These are phyloP conservation scores for Vultur gryphus DNA, from an alignment of 2,797 vertebrate species.

Conservation along the genomic window DNA sequence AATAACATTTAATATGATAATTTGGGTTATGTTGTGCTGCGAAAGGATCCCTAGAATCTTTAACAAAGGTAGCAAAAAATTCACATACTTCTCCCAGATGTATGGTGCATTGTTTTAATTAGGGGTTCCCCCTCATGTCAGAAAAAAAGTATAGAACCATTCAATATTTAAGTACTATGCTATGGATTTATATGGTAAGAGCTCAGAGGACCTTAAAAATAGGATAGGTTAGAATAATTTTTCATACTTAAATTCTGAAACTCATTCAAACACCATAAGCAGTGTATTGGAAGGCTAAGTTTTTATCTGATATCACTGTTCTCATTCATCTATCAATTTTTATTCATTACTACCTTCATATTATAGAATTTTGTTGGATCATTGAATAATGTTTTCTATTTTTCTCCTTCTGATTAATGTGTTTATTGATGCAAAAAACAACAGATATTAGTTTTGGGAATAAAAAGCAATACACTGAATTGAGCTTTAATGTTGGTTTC, in stretches of 20 bases:
- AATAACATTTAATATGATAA: not conserved
- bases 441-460: constrained; percentile 17
- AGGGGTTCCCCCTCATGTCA: not conserved
- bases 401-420: constrained; percentile 38
- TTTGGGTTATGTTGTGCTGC: not conserved
- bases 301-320: not conserved
- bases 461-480: not conserved
- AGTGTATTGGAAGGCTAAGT: not conserved
- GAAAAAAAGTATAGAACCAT: not conserved
- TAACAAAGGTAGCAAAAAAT: not conserved
- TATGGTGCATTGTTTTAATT: fast-evolving
- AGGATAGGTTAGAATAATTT: not conserved
- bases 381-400: constrained; percentile 44
- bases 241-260: constrained; percentile 6
- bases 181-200: not conserved
- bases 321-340: constrained; percentile 26
- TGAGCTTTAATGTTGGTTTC: not conserved
- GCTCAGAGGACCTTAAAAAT: not conserved
- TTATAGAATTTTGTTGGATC: constrained; percentile 16
- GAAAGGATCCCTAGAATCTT: not conserved
- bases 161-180: not conserved
- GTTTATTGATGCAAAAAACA: constrained; percentile 32
- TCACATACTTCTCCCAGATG: not conserved
- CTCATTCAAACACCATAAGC: not conserved
- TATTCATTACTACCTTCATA: constrained; percentile 15